phyloP scores from a whole-genome alignment of 2,113 vertebrate species.

The Nothoprocta perdicaria region DNA sequence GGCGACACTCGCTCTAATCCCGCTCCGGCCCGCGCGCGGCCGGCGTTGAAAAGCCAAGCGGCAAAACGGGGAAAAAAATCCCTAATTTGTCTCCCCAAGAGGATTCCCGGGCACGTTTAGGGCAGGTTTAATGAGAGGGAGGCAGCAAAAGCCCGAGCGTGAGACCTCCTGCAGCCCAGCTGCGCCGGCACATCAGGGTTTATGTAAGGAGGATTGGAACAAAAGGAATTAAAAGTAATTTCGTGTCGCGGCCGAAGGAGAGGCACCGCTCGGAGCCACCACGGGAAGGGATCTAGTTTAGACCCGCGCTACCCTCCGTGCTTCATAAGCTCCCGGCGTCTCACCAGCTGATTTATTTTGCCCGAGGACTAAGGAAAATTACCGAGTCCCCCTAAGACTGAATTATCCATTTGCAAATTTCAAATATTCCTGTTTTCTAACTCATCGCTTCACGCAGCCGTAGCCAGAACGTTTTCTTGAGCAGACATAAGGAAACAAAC shows the following conservation, averaged over 20 bases:
- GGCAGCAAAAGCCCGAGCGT: conserved; percentile 60
- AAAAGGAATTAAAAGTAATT: conserved; percentile 70
- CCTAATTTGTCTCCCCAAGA: conserved; percentile 55
- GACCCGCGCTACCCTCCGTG: not conserved
- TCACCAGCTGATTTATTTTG: conserved; percentile 36
- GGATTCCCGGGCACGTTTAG: conserved; percentile 67
- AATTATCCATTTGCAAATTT: conserved; percentile 37
- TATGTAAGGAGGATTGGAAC: conserved; percentile 61
- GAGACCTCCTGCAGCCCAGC: conserved; percentile 66
- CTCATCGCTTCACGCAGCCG: conserved; percentile 12
- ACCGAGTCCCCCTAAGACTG: conserved; percentile 52
- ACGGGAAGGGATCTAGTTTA: not conserved
- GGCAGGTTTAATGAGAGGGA: conserved; percentile 64
- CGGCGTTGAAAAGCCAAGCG: too few species aligned
- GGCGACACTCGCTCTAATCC: rapidly evolving
- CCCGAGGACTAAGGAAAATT: conserved; percentile 39
- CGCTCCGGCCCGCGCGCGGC: rapidly evolving
- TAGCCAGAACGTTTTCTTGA: conserved; percentile 58
- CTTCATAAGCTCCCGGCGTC: not conserved
- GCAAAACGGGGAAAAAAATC: not conserved
- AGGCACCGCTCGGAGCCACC: not conserved
- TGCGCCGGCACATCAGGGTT: conserved; percentile 59
- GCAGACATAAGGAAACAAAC: conserved; percentile 13
- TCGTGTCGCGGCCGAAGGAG: conserved; percentile 51
- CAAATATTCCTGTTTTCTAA: conserved; percentile 39